A percentile compares a stretch with the other conserved stretches of the same genome.
Conservation (phyloP, 2,888 invertebrate species). For the Orthosia gothica region DNA sequence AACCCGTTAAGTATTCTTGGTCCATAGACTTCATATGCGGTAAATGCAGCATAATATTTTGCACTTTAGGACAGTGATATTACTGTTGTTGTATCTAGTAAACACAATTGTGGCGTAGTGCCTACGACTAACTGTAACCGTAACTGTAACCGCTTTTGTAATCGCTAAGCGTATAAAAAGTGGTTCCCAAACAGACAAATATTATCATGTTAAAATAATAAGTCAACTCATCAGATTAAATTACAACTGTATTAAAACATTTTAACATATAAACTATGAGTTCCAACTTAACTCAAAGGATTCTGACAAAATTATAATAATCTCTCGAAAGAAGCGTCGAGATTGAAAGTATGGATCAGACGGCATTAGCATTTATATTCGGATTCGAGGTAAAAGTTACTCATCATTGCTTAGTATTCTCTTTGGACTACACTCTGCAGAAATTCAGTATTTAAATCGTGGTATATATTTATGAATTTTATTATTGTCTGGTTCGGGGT, state of each 20-base stretch:
- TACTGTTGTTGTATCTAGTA: background rate
- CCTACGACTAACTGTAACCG: conserved; percentile 8
- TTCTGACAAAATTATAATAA: conserved; percentile 89
- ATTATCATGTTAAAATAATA: background rate
- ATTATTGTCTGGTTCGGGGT: conserved; percentile 56
- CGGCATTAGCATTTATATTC: conserved; percentile 89
- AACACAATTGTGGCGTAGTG: background rate
- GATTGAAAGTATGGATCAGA: conserved; percentile 89
- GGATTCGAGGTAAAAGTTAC: conserved; percentile 86
- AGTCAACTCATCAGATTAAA: conserved; percentile 7
- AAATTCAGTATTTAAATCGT: conserved; percentile 62
- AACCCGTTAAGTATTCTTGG: too few relatives aligned
- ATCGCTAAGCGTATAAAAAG: too few relatives aligned
- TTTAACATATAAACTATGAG: conserved; percentile 82
- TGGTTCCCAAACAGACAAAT: background rate
- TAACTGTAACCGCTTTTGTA: background rate
- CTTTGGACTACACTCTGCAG: conserved; percentile 66
- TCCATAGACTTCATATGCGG: too few relatives aligned
- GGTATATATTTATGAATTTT: conserved; percentile 65
- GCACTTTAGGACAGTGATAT: background rate
- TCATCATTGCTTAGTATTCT: conserved; percentile 83
- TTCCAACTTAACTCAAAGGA: conserved; percentile 84
- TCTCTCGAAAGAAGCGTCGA: conserved; percentile 84
- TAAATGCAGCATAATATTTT: background rate
- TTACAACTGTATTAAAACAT: conserved; percentile 75